These are phyloP conservation scores for Thamnaconus septentrionalis DNA, from an alignment of 2,113 vertebrate genomes.

Conservation along the genomic window DNA sequence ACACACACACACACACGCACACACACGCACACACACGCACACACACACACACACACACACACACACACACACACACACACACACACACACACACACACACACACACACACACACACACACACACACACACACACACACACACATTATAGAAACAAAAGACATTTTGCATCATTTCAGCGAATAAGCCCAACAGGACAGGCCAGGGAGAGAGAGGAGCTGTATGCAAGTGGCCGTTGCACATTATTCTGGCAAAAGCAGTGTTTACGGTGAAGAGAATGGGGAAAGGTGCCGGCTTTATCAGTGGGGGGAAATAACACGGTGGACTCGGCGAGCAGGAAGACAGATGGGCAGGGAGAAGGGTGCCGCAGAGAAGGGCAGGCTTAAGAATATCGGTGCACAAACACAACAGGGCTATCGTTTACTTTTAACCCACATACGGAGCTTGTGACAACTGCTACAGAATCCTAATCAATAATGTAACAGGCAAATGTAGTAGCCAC, in stretches of 20 bases:
- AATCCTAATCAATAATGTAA: constrained; percentile 35
- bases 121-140: constrained; percentile 8
- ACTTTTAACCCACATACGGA: background rate
- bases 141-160: constrained; percentile 4
- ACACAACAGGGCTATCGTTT: background rate
- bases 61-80: constrained; percentile 6
- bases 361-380: background rate
- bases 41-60: constrained; percentile 2
- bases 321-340: constrained; percentile 6
- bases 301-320: background rate
- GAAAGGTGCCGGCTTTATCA: constrained; percentile 6
- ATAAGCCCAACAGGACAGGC: too few species aligned
- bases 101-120: constrained; percentile 6
- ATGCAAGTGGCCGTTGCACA: constrained; percentile 5
- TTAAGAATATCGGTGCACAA: background rate
- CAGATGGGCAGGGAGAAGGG: constrained; percentile 21
- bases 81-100: constrained; percentile 6
- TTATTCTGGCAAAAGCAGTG: constrained; percentile 1
- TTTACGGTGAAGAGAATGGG: constrained; percentile 9
- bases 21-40: background rate
- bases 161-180: constrained; percentile 5
- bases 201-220: background rate
- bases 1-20: background rate
- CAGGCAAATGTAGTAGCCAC: constrained; percentile 29
- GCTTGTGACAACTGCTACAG: constrained; percentile 15